Conservation (phyloP, 2,888 invertebrate genomes). For the Platycheirus rosarum region DNA sequence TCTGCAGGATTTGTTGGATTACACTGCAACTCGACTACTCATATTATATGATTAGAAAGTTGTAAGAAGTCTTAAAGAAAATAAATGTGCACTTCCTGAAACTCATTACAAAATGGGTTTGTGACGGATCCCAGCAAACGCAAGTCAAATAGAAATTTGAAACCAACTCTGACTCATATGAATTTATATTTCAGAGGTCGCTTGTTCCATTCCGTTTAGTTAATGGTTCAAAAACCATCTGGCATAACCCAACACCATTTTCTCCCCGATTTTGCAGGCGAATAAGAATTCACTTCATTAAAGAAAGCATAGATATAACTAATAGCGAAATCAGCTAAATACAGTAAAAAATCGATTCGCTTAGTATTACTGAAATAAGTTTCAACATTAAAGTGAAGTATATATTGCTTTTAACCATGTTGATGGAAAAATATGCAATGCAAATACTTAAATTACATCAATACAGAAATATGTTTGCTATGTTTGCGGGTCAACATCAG, state of each 20-base stretch:
- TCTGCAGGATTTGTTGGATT: too few relatives aligned
- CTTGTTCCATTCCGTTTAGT: slow-evolving; percentile 17
- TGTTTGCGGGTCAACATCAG: not conserved
- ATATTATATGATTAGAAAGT: too few relatives aligned
- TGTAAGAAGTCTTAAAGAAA: too few relatives aligned
- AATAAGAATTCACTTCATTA: not conserved
- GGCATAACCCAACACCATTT: slow-evolving; percentile 30
- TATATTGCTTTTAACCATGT: slow-evolving; percentile 1
- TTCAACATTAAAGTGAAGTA: too few relatives aligned
- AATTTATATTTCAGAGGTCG: slow-evolving; percentile 8
- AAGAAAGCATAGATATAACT: slow-evolving; percentile 13
- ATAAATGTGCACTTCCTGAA: too few relatives aligned
- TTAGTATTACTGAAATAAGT: slow-evolving; percentile 1
- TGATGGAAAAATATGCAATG: too few relatives aligned
- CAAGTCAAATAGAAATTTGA: slow-evolving; percentile 13
- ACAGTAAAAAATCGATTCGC: slow-evolving; percentile 4
- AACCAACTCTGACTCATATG: not conserved
- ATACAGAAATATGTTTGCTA: slow-evolving; percentile 8
- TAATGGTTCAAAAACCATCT: slow-evolving; percentile 15
- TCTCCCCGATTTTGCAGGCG: slow-evolving; percentile 13
- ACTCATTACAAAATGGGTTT: slow-evolving; percentile 3
- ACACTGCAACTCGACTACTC: too few relatives aligned
- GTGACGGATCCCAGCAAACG: slow-evolving; percentile 11
- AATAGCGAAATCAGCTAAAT: slow-evolving; percentile 16
- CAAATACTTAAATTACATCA: slow-evolving; percentile 14